phyloP scores from a whole-genome alignment of 2,888 invertebrate species.

The Adelphocoris suturalis region DNA sequence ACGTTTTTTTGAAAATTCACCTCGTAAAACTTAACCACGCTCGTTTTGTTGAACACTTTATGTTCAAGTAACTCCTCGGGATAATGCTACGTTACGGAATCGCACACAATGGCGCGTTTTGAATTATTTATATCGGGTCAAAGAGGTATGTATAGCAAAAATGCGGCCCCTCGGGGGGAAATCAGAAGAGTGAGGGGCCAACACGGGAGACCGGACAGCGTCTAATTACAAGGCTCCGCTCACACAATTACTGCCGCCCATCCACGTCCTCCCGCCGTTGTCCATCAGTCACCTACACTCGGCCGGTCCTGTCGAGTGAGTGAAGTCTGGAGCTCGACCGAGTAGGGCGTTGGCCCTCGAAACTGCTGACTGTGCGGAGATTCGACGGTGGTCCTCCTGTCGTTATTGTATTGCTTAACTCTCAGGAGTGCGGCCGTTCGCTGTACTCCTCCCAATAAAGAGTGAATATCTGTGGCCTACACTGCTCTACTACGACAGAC shows the following conservation, averaged over 20 bases:
- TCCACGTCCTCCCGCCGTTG: not conserved
- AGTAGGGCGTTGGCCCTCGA: not conserved
- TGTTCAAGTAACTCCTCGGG: not conserved
- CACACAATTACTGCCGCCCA: conserved; percentile 12
- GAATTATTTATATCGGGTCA: conserved; percentile 7
- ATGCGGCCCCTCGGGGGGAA: not conserved
- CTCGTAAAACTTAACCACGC: not conserved
- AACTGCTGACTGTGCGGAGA: not conserved
- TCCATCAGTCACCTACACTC: conserved; percentile 34
- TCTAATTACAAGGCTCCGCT: conserved; percentile 34
- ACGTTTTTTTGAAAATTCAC: not conserved
- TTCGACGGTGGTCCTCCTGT: no score
- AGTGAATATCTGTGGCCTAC: no score
- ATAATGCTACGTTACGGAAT: not conserved
- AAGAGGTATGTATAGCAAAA: not conserved
- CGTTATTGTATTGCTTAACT: no score
- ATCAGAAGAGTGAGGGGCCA: not conserved
- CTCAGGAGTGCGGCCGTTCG: no score
- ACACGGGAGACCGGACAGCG: conserved; percentile 17
- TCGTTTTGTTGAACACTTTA: not conserved
- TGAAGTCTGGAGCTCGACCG: not conserved
- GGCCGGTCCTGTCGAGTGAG: not conserved
- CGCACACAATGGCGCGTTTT: conserved; percentile 1
- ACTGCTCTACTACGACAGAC: no score
- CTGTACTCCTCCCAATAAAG: no score